These are phyloP conservation scores for Siphlonurus alternatus DNA, from an alignment of 2,888 invertebrate species.

Conservation along the genomic window DNA sequence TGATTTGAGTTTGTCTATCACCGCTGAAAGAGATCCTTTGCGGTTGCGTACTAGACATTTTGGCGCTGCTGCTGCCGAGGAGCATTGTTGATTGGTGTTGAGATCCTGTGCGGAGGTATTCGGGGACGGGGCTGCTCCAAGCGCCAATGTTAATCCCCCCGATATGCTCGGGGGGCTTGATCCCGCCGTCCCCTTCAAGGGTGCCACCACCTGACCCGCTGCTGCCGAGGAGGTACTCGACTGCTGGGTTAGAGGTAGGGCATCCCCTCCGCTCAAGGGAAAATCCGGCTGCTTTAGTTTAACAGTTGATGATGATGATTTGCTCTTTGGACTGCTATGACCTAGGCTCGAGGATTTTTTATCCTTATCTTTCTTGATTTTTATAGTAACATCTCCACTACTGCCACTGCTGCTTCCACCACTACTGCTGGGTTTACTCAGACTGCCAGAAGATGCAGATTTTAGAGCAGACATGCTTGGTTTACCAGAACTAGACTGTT, in stretches of 20 bases:
- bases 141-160: background rate
- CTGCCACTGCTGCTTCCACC: conserved; percentile 4
- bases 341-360: conserved; percentile 4
- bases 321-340: background rate
- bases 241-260: background rate
- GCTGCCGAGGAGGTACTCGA: background rate
- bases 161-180: background rate
- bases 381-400: conserved; percentile 10
- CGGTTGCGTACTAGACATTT: conserved; percentile 29
- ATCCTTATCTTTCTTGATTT: conserved; percentile 11
- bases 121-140: background rate
- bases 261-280: conserved; percentile 1
- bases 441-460: conserved; percentile 38
- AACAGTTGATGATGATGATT: background rate
- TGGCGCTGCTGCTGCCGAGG: conserved; percentile 10
- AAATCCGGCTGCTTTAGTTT: background rate
- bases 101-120: background rate
- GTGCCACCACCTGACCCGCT: background rate
- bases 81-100: background rate
- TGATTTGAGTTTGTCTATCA: conserved; percentile 72
- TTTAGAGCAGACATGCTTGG: conserved; percentile 79
- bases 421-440: conserved; percentile 6
- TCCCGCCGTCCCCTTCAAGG: background rate
- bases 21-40: conserved; percentile 62
- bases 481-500: conserved; percentile 62